Conservation (phyloP, 2,888 invertebrate species). For the Pterostichus madidus region DNA sequence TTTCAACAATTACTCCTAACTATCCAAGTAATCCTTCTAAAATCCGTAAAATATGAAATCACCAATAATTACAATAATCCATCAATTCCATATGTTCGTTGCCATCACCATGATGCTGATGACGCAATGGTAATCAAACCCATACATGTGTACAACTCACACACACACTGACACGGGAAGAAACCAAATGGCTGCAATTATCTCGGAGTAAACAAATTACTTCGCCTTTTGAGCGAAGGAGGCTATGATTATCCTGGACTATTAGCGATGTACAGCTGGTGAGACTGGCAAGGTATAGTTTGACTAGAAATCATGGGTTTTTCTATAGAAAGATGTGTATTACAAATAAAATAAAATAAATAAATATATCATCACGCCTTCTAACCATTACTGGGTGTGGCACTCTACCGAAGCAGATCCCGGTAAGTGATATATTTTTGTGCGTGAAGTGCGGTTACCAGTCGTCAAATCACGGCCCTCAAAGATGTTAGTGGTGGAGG, state of each 20-base stretch:
- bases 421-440: too few species aligned
- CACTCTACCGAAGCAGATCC: too few species aligned
- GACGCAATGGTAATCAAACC: conserved; percentile 30
- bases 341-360: too few species aligned
- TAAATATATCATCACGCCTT: too few species aligned
- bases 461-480: too few species aligned
- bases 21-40: conserved; percentile 17
- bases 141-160: background rate
- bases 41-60: conserved; percentile 51
- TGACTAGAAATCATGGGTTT: background rate
- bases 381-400: too few species aligned
- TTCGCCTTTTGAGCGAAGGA: background rate
- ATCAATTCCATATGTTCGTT: conserved; percentile 27
- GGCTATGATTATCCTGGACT: conserved; percentile 1
- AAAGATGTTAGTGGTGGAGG: too few species aligned
- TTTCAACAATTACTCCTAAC: background rate
- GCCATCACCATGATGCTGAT: background rate
- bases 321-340: too few species aligned
- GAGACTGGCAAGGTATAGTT: background rate
- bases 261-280: conserved; percentile 3
- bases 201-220: conserved; percentile 46
- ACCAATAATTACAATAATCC: conserved; percentile 42
- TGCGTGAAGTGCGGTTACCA: too few species aligned
- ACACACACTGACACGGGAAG: background rate
- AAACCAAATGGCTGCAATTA: background rate